These are phyloP conservation scores for Harpalus rubripes DNA, from an alignment of 2,888 invertebrate genomes.

Conservation along the genomic window DNA sequence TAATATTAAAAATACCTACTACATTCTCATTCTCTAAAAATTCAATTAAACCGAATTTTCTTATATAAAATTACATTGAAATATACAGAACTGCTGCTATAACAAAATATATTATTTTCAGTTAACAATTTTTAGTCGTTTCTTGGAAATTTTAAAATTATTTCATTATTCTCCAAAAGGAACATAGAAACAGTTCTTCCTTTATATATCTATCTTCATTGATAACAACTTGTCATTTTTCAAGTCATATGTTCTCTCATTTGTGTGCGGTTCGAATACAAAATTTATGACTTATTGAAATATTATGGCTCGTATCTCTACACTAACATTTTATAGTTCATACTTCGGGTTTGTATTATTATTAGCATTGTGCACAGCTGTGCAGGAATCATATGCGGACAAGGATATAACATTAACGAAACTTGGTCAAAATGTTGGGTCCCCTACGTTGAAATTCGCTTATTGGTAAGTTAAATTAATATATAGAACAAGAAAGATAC, in stretches of 20 bases:
- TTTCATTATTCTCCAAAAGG: background rate
- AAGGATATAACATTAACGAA: constrained; percentile 85
- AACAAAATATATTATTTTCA: background rate
- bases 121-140: background rate
- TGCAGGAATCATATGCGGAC: constrained; percentile 74
- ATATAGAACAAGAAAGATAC: background rate
- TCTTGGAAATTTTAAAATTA: background rate
- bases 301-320: constrained; percentile 45
- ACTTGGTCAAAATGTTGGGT: constrained; percentile 85
- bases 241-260: constrained; percentile 49
- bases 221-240: constrained; percentile 58
- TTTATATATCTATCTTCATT: constrained; percentile 19
- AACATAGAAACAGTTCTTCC: background rate
- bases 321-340: constrained; percentile 45
- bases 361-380: constrained; percentile 67
- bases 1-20: background rate
- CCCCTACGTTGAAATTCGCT: constrained; percentile 89
- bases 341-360: constrained; percentile 67
- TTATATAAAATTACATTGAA: background rate
- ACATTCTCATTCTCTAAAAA: background rate
- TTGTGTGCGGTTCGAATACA: constrained; percentile 46
- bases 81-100: background rate
- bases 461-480: constrained; percentile 82
- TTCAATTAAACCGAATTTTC: background rate
- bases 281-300: constrained; percentile 35